These are phyloP conservation scores for Melipona bicolor DNA, from an alignment of 2,888 invertebrate species.

Conservation along the genomic window DNA sequence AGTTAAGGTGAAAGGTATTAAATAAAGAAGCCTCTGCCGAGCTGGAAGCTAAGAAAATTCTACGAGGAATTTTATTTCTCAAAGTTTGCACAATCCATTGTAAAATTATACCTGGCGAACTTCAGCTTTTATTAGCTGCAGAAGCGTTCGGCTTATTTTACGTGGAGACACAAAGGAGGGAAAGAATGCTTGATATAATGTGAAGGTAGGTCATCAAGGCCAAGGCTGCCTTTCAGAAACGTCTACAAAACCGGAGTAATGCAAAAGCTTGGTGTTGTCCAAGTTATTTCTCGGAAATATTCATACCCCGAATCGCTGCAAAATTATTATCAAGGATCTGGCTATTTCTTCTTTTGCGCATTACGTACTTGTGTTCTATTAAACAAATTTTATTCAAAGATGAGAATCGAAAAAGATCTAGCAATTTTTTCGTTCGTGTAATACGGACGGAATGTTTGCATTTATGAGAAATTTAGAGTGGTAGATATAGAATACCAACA, in stretches of 20 bases:
- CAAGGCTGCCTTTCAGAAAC: neutral
- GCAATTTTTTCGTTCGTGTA: too few species aligned
- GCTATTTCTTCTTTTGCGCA: neutral
- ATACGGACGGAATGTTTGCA: too few species aligned
- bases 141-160: neutral
- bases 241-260: neutral
- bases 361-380: too few species aligned
- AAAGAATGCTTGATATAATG: neutral
- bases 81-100: neutral
- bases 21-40: neutral
- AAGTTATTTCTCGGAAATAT: conserved; percentile 3
- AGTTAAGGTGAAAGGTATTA: neutral
- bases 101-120: neutral
- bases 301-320: neutral
- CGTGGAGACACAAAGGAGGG: neutral
- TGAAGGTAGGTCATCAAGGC: conserved; percentile 1
- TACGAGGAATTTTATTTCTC: neutral
- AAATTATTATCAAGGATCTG: neutral
- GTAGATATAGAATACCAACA: too few species aligned
- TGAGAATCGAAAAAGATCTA: too few species aligned
- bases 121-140: neutral
- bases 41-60: neutral
- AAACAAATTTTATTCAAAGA: too few species aligned
- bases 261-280: conserved; percentile 2
- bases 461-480: too few species aligned